These are phyloP conservation scores for Anthonomus grandis DNA, from an alignment of 1,140 invertebrate genomes.

Conservation along the genomic window DNA sequence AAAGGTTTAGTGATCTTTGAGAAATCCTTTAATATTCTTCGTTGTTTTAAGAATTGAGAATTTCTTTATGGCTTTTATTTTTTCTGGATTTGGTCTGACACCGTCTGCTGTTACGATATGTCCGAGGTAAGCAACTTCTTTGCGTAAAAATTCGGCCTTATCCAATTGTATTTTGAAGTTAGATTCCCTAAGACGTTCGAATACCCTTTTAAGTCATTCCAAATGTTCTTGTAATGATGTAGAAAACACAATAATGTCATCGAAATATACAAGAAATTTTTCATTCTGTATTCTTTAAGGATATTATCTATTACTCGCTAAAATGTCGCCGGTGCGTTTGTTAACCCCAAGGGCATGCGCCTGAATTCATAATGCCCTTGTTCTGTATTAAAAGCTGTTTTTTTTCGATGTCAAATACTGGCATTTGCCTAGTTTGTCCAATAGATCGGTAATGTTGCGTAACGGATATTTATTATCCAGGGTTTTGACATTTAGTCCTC, in stretches of 20 bases:
- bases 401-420: slow-evolving; percentile 44
- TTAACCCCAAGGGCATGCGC: slow-evolving; percentile 29
- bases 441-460: slow-evolving; percentile 31
- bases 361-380: slow-evolving; percentile 28
- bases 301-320: not conserved
- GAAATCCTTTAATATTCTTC: slow-evolving; percentile 28
- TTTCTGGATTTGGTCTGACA: slow-evolving; percentile 32
- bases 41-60: slow-evolving; percentile 17
- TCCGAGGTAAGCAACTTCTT: too few relatives aligned
- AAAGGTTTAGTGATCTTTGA: slow-evolving; percentile 23
- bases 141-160: too few relatives aligned
- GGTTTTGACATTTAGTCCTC: slow-evolving; percentile 29
- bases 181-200: too few relatives aligned
- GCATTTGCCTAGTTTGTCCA: slow-evolving; percentile 46
- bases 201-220: too few relatives aligned
- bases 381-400: slow-evolving; percentile 23
- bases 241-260: too few relatives aligned
- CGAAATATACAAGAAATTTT: slow-evolving; percentile 33
- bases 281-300: slow-evolving; percentile 37
- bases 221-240: too few relatives aligned
- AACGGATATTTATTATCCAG: slow-evolving; percentile 28
- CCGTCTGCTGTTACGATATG: slow-evolving; percentile 33
- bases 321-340: slow-evolving; percentile 6
- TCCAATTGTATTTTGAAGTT: too few relatives aligned
- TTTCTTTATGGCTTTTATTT: slow-evolving; percentile 19